Conservation (phyloP, 2,888 invertebrate genomes). For the Cosmopolites sordidus region DNA sequence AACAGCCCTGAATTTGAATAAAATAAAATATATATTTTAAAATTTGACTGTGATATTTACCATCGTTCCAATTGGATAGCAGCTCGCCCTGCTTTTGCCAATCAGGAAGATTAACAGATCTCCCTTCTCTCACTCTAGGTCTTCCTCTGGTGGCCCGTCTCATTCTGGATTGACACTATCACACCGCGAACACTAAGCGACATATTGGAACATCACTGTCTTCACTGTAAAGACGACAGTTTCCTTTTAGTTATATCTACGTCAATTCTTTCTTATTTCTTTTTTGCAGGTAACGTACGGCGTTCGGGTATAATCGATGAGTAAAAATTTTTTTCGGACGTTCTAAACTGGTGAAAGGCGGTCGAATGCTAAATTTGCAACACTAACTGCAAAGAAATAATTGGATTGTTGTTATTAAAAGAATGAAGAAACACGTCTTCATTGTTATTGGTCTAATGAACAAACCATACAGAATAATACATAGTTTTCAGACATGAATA, state of each 20-base stretch:
- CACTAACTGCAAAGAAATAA: neutral
- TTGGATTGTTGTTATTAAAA: too few species aligned
- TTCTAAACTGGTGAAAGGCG: neutral
- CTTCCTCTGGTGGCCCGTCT: conserved; percentile 10
- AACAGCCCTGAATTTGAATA: too few species aligned
- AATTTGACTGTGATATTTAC: conserved; percentile 47
- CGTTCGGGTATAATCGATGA: neutral
- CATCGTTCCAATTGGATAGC: conserved; percentile 53
- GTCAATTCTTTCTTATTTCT: too few species aligned
- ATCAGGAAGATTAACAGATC: conserved; percentile 49
- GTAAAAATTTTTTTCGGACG: neutral
- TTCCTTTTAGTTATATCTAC: neutral
- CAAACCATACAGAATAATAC: too few species aligned
- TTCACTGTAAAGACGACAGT: neutral
- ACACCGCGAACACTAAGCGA: conserved; percentile 18
- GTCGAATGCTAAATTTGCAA: neutral
- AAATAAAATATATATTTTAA: too few species aligned
- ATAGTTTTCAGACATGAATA: too few species aligned
- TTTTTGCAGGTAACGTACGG: too few species aligned
- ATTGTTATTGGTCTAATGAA: too few species aligned
- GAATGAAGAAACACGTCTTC: too few species aligned
- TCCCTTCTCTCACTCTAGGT: conserved; percentile 45
- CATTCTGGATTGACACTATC: conserved; percentile 9
- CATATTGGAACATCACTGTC: conserved; percentile 24
- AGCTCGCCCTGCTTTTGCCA: conserved; percentile 51